Conservation (phyloP, 2,888 invertebrate species). For the Lepidocyrtoides sp. region DNA sequence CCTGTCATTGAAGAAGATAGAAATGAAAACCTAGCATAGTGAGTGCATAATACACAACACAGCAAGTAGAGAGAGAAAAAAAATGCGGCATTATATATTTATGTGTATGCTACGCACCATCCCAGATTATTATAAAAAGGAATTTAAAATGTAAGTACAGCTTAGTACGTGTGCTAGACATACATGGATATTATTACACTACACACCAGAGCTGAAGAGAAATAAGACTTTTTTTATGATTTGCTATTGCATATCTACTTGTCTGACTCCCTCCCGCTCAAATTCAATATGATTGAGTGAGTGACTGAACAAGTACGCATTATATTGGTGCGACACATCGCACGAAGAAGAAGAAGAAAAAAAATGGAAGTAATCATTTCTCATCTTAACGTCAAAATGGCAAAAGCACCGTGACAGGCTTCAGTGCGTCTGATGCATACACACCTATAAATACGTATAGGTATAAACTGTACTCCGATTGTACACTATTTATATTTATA, state of each 20-base stretch:
- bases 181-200: not conserved
- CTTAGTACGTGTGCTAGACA: not conserved
- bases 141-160: not conserved
- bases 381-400: slow-evolving; percentile 77
- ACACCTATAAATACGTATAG: not conserved
- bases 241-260: slow-evolving; percentile 16
- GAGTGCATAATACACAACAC: not conserved
- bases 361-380: slow-evolving; percentile 74
- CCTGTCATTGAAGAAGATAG: slow-evolving; percentile 41
- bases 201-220: too few species aligned
- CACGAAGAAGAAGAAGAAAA: slow-evolving; percentile 43
- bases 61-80: not conserved
- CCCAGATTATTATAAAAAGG: slow-evolving; percentile 1
- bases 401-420: slow-evolving; percentile 72
- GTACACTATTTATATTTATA: not conserved
- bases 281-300: slow-evolving; percentile 51
- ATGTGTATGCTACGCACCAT: not conserved
- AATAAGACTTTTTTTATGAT: slow-evolving; percentile 28
- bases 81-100: slow-evolving; percentile 16
- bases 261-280: not conserved
- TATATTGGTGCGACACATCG: slow-evolving; percentile 42
- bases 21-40: not conserved
- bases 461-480: not conserved
- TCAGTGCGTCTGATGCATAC: slow-evolving; percentile 36
- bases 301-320: slow-evolving; percentile 47